Base-by-base conservation (phyloP, 2,113 vertebrate genomes). In the Synchiropus splendidus region DNA sequence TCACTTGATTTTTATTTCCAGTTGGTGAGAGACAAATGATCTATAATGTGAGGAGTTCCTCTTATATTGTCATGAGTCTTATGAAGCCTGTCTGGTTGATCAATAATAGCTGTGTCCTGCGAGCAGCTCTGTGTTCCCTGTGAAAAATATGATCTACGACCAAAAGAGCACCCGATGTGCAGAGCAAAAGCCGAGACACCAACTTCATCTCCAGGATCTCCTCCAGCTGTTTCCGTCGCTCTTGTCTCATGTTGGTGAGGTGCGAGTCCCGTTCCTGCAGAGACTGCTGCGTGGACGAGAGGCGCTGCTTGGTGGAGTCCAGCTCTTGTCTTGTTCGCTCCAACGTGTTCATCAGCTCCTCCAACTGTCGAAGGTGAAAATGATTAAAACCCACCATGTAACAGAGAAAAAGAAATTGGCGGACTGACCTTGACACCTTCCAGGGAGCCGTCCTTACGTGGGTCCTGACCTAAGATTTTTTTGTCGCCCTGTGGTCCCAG, bases 131-230 rank as follows among this genome's bases (percentile, higher is more conserved):
- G n/a, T n/a, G n/a, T n/a, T n/a, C n/a, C n/a, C n/a, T n/a, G n/a
- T n/a, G n/a, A n/a, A n/a, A n/a, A n/a, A n/a, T n/a, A n/a, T n/a
- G n/a, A n/a, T n/a, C n/a, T n/a, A n/a, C n/a, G n/a, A n/a, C n/a
- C n/a, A n/a, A n/a, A n/a, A n/a, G n/a, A n/a, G n/a, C n/a, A n/a
- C n/a, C n/a, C n/a, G n/a, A n/a, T n/a, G n/a, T n/a, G n/a, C n/a
- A n/a, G 12, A 6, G 15, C 14, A 6, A 12, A 18, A 18, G n/a
- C n/a, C n/a, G n/a, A n/a, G 34, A 27, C 35, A 83, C 94, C 87
- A 70, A 99, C 96, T 99, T 99, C 96, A 99, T 99, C 78, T 99
- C 96, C 37, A 99, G 83, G 69, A 99, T 95, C 79, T 99, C 96
- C 76, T 98, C 94, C 18, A 98, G 87, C 74, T 99, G 96, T 58